Base-by-base conservation (phyloP, 2,113 vertebrate species). In the Maccullochella peelii region DNA sequence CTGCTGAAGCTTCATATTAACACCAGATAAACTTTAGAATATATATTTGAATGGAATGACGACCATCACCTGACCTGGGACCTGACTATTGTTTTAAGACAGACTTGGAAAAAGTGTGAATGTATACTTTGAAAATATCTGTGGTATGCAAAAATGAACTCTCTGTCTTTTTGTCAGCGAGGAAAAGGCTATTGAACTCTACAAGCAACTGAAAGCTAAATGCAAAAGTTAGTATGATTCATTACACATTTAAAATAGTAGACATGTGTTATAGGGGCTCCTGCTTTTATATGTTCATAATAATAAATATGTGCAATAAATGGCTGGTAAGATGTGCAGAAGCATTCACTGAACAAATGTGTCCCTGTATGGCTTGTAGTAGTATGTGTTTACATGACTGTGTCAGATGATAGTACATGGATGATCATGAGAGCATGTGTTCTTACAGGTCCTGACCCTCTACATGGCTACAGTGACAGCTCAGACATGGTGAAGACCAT, bases 401-500 rank as follows among this genome's bases (percentile, higher is more conserved):
- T 73, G 36, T 76, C 18, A 11, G 6, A 25, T n/a, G n/a, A 30
- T 73, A 20, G 33, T 49, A 65, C 10, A n/a, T 62, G 30, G 38
- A 78, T 73, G 47, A 30, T 82, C 6, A 68, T 54, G 23, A 18
- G 54, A 59, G 10, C 73, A 2, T 73, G 30, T 82, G 65, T 73
- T 65, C 21, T 1, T 73, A 33, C 85, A 96, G 95, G 94, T 90
- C 92, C 95, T 95, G 98, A 99, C 94, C 92, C 95, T 40, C 94
- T 94, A 36, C 97, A 98, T 47, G 96, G 96, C 54, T 99, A 99
- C 95, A 98, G 97, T 47, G 98, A 99, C 94, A 99, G 98, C 89
- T 97, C 97, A 0, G 97, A 98, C 77, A 99, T 99, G 98, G 98
- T 99, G 83, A 98, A 96, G 91, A 96, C 97, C 49, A 98, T 99